A percentile compares a stretch with the other conserved stretches of the same genome.
Evolutionary conservation across 2,797 vertebrate genomes (phyloP).

Genomic region (Melanotaenia boesemani): DNA sequence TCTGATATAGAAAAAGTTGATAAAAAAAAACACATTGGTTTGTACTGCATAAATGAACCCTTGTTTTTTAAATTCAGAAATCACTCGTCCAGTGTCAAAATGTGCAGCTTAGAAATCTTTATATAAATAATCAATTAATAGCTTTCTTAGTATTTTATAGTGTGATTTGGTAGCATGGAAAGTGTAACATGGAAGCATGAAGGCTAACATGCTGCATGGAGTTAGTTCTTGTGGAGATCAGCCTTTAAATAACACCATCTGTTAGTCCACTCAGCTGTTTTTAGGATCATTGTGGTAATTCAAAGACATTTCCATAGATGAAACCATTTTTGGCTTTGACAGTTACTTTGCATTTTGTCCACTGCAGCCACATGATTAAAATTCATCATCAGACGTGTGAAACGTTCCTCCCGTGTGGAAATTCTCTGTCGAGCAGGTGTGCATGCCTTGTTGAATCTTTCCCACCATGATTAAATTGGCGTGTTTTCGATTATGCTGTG

Average conservation of each 20-base stretch:
- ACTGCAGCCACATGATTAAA: constrained; percentile 52
- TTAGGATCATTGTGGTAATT: constrained; percentile 34
- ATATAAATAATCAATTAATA: not conserved
- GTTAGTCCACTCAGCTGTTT: constrained; percentile 36
- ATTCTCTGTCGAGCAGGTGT: constrained; percentile 73
- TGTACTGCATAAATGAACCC: not conserved
- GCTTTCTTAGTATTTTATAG: not conserved
- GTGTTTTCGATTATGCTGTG: constrained; percentile 78
- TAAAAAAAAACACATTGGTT: not conserved
- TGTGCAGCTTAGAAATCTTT: not conserved
- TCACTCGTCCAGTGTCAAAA: not conserved
- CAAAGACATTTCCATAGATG: constrained; percentile 48
- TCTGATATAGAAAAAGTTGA: too few relatives aligned
- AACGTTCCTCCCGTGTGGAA: constrained; percentile 64
- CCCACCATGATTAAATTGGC: constrained; percentile 70
- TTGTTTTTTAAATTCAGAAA: not conserved
- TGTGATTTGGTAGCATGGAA: not conserved
- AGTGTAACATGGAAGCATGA: constrained; percentile 29
- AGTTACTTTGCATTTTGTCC: constrained; percentile 58
- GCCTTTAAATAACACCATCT: constrained; percentile 50
- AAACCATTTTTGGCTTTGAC: constrained; percentile 46
- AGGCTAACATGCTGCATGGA: constrained; percentile 15
- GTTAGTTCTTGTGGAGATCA: constrained; percentile 25
- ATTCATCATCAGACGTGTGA: constrained; percentile 60
- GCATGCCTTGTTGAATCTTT: constrained; percentile 62